Percentiles rank a stretch among this genome's conserved stretches.
Conservation (phyloP, 2,113 vertebrate species). For the Esox niger region DNA sequence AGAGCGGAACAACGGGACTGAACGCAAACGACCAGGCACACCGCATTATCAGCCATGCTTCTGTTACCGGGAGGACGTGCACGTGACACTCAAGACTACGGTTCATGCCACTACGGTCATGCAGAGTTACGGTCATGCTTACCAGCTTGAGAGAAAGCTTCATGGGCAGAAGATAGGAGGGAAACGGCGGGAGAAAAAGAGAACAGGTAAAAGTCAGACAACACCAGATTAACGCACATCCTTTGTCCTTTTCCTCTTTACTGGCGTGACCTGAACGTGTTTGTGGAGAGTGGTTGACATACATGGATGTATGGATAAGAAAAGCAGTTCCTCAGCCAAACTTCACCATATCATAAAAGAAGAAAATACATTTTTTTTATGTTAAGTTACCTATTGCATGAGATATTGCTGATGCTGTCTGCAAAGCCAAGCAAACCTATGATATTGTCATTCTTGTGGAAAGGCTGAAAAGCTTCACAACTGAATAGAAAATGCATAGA, state of each 20-base stretch:
- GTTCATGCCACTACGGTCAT: slow-evolving; percentile 40
- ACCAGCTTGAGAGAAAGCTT: slow-evolving; percentile 99
- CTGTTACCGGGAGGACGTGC: slow-evolving; percentile 74
- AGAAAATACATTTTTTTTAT: too few relatives aligned
- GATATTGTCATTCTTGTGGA: too few relatives aligned
- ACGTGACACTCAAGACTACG: slow-evolving; percentile 49
- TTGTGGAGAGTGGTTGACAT: neutral
- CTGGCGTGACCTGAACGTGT: slow-evolving; percentile 15
- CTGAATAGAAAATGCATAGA: neutral
- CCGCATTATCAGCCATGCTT: slow-evolving; percentile 36
- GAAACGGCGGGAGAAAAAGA: slow-evolving; percentile 54
- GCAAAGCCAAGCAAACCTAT: too few relatives aligned
- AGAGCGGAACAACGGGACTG: slow-evolving; percentile 14
- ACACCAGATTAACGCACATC: slow-evolving; percentile 38
- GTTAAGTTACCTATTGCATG: too few relatives aligned
- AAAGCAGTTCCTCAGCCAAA: slow-evolving; percentile 41
- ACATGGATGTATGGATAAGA: neutral
- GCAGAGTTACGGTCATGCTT: slow-evolving; percentile 81
- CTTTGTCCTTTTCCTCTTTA: neutral
- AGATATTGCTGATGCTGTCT: neutral
- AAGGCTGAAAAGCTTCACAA: neutral
- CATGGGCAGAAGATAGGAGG: slow-evolving; percentile 75
- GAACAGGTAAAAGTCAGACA: slow-evolving; percentile 64
- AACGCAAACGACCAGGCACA: slow-evolving; percentile 20
- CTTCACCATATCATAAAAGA: slow-evolving; percentile 54